phyloP scores from a whole-genome alignment of 2,888 invertebrate genomes.

The Tachystola acroxantha region DNA sequence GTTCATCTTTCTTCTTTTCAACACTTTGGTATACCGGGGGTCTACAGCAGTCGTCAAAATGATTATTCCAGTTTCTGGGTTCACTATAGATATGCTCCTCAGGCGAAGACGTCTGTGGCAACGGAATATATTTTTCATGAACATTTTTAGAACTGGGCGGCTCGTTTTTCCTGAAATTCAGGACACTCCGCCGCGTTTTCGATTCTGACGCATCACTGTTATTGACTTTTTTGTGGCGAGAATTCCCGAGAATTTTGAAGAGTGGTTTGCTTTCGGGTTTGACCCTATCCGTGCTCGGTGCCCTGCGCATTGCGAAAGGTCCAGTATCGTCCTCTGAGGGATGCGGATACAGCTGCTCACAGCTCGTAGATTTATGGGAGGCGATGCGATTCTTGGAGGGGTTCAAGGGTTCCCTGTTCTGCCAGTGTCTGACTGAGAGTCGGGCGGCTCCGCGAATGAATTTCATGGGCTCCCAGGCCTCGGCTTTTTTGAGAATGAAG shows the following conservation, averaged over 20 bases:
- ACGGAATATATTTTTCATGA: conserved; percentile 70
- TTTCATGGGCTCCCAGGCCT: conserved; percentile 71
- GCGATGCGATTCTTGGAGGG: conserved; percentile 55
- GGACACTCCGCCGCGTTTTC: conserved; percentile 57
- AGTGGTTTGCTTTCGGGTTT: conserved; percentile 65
- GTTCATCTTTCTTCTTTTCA: conserved; percentile 59
- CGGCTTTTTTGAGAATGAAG: conserved; percentile 76
- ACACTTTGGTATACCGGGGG: conserved; percentile 69
- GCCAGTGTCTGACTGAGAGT: conserved; percentile 76
- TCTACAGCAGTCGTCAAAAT: conserved; percentile 60
- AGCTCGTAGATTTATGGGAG: conserved; percentile 68
- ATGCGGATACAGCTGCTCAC: conserved; percentile 68
- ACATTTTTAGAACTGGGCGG: conserved; percentile 47
- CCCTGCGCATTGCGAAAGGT: conserved; percentile 59
- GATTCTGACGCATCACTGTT: conserved; percentile 52
- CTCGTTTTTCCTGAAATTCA: conserved; percentile 65
- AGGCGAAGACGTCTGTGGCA: conserved; percentile 51
- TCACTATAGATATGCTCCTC: conserved; percentile 66
- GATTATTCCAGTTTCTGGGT: conserved; percentile 55
- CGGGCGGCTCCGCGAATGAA: conserved; percentile 68
- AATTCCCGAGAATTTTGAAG: conserved; percentile 64
- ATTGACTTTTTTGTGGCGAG: conserved; percentile 57
- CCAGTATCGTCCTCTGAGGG: conserved; percentile 51
- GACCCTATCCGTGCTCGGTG: conserved; percentile 70
- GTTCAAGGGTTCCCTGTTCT: conserved; percentile 63